Evolutionary conservation across 2,113 vertebrate genomes (phyloP).

Genomic region (Ardeotis arabs): DNA sequence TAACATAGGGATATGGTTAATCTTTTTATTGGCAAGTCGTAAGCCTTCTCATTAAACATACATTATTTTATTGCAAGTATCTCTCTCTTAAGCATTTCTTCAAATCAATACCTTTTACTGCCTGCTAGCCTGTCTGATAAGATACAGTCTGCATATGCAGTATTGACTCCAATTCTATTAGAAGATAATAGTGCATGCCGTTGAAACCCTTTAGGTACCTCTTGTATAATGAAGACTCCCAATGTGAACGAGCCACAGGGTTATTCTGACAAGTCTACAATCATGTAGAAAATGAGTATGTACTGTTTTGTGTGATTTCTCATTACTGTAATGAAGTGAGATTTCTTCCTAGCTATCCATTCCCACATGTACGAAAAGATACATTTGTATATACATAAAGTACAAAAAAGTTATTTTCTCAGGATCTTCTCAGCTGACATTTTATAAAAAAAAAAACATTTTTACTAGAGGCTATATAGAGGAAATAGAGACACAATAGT

Average conservation of each 20-base stretch:
- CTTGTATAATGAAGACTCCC: not conserved
- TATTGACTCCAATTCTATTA: constrained; percentile 35
- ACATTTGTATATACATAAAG: not conserved
- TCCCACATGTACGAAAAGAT: not conserved
- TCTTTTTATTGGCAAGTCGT: constrained; percentile 41
- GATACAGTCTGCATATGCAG: not conserved
- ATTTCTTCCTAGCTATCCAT: not conserved
- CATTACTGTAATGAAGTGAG: not conserved
- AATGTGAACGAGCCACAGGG: not conserved
- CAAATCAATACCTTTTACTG: constrained; percentile 50
- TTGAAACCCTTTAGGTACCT: not conserved
- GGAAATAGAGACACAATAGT: not conserved
- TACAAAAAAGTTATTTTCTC: not conserved
- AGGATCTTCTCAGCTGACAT: not conserved
- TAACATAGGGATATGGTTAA: constrained; percentile 30
- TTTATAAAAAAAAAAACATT: not conserved
- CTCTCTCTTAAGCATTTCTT: constrained; percentile 40
- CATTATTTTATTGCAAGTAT: constrained; percentile 48
- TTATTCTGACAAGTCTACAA: not conserved
- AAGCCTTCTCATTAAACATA: constrained; percentile 56
- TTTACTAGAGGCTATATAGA: not conserved
- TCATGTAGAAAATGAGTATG: not conserved
- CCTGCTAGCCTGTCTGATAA: constrained; percentile 29
- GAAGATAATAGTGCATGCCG: not conserved
- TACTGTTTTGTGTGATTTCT: not conserved